phyloP scores from a whole-genome alignment of 2,797 vertebrate species.

The Ptychadena robeensis region DNA sequence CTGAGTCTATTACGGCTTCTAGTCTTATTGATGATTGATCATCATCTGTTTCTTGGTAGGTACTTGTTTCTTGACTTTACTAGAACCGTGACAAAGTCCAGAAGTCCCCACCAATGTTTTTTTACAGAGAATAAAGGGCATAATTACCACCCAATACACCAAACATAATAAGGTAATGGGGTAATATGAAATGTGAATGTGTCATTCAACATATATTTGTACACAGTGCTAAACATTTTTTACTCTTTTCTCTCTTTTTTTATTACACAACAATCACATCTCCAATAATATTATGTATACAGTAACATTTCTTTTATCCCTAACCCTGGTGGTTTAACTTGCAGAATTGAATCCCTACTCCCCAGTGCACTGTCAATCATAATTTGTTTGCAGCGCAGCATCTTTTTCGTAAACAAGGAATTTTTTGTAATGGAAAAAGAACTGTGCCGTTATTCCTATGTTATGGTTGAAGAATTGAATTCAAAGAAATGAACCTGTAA shows the following conservation, averaged over 20 bases:
- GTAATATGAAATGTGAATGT: too few species aligned
- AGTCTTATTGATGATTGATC: too few species aligned
- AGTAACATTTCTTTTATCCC: slow-evolving; percentile 66
- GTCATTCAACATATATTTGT: background rate
- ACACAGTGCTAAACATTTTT: slow-evolving; percentile 1
- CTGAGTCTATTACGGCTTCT: too few species aligned
- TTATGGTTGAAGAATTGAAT: slow-evolving; percentile 34
- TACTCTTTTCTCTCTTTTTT: too few species aligned
- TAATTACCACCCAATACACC: too few species aligned
- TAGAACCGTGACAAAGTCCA: too few species aligned
- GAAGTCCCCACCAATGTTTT: too few species aligned
- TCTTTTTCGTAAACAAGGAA: slow-evolving; percentile 70
- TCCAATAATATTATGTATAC: slow-evolving; percentile 50
- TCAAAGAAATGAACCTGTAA: background rate
- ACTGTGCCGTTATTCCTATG: slow-evolving; percentile 32
- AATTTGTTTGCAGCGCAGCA: slow-evolving; percentile 72
- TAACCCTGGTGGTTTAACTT: slow-evolving; percentile 71
- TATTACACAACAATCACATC: slow-evolving; percentile 22
- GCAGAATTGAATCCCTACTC: slow-evolving; percentile 70
- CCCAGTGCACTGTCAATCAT: slow-evolving; percentile 71
- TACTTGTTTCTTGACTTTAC: too few species aligned
- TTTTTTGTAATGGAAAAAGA: slow-evolving; percentile 70
- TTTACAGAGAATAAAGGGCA: too few species aligned
- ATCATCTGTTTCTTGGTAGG: too few species aligned
- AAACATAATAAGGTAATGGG: too few species aligned